Conservation (phyloP, 2,797 vertebrate species). For the Mallotus villosus region DNA sequence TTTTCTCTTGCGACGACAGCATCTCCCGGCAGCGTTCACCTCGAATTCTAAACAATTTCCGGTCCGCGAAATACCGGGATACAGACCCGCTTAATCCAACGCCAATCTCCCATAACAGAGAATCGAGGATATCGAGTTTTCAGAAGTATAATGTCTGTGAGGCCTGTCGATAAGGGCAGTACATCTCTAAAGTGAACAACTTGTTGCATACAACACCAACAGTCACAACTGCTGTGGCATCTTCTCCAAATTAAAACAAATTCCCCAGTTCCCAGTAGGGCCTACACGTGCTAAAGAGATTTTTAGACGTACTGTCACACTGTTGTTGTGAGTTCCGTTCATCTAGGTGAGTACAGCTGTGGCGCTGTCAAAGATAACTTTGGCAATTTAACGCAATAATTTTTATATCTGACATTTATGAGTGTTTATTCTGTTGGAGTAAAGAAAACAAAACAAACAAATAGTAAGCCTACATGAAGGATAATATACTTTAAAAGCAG, state of each 20-base stretch:
- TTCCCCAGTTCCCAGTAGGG: background rate
- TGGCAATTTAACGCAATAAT: no score
- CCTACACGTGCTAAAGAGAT: background rate
- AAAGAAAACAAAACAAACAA: no score
- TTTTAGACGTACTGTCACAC: background rate
- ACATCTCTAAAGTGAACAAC: background rate
- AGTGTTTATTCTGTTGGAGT: no score
- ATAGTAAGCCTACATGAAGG: no score
- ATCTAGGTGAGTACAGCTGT: no score
- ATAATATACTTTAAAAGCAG: no score
- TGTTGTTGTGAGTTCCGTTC: background rate
- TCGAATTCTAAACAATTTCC: conserved; percentile 68
- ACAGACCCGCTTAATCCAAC: conserved; percentile 51
- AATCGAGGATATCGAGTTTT: conserved; percentile 3
- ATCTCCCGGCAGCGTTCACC: conserved; percentile 72
- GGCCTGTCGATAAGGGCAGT: background rate
- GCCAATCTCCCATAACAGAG: background rate
- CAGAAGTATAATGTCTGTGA: background rate
- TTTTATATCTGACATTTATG: no score
- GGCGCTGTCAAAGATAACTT: no score
- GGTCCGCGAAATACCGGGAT: conserved; percentile 52
- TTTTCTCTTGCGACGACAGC: conserved; percentile 72
- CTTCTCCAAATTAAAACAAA: background rate
- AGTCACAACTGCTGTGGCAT: background rate
- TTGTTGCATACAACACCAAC: background rate